Evolutionary conservation across 2,888 invertebrate genomes (phyloP).

Genomic region (Leptopilina myrica): DNA sequence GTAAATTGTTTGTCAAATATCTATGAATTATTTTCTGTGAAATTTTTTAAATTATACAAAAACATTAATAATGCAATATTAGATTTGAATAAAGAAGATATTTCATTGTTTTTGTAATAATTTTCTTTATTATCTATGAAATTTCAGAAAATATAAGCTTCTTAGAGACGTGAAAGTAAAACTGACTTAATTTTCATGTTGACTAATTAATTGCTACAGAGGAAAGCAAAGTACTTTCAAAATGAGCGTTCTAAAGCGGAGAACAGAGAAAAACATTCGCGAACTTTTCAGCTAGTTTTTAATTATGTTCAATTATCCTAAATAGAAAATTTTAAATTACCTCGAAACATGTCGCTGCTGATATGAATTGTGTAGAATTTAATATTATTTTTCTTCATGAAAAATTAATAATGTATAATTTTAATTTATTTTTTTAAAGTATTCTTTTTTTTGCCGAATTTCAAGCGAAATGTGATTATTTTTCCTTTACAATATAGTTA

Average conservation of each 20-base stretch:
- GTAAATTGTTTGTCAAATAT: no score
- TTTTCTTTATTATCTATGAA: no score
- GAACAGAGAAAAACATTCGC: not conserved
- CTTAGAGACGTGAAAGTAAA: not conserved
- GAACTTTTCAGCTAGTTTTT: conserved; percentile 5
- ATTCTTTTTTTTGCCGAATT: not conserved
- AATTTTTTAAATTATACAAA: no score
- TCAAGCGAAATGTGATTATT: not conserved
- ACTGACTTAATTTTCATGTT: conserved; percentile 1
- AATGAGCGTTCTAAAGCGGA: not conserved
- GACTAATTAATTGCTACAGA: not conserved
- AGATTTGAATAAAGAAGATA: no score
- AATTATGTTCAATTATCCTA: conserved; percentile 2
- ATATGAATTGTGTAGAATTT: not conserved
- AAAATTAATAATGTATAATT: not conserved
- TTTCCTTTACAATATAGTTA: not conserved
- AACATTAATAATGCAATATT: no score
- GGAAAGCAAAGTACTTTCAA: not conserved
- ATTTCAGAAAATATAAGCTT: not conserved
- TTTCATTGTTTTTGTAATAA: no score
- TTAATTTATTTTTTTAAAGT: not conserved
- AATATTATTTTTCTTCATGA: not conserved
- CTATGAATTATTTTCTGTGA: no score
- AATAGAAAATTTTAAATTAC: conserved; percentile 9
- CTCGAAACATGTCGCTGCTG: not conserved